Evolutionary conservation across 1,140 invertebrate species (phyloP), one percentile per base, ranked within the genome.

Genomic region (Nebria ingens): DNA sequence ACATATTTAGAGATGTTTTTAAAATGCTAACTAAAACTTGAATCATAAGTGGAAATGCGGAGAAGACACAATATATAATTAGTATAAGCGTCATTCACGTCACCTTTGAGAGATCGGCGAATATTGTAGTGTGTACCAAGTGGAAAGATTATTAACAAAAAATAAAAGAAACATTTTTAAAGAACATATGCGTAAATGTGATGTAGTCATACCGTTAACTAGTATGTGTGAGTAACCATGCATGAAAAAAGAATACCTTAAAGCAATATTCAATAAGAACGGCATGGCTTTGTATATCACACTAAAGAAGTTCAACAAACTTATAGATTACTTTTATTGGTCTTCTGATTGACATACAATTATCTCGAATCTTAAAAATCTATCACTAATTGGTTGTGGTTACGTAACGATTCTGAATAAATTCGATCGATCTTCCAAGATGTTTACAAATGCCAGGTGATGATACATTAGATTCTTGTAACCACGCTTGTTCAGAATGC

Each of bases 291-390:
- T 45, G 40, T 45, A 17, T n/a, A n/a, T n/a, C n/a, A 45, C 4
- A 11, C 40, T 9, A 17, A 45, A 29, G 25, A 45, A 45, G 40
- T 45, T 45, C 40, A 45, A 45, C 17, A 45, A 45, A 45, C 40
- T 45, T 45, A 45, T 45, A 45, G 9, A 45, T 45, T 45, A 45
- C 40, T 45, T 45, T 45, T 45, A 45, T 45, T 45, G 17, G 40
- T 17, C 15, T 17, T 17, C 15, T 45, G 40, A 45, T 45, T 45
- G 40, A 45, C 40, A 45, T 17, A 45, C 40, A 45, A 45, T 45
- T 45, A 45, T 45, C 40, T 45, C 40, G 40, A 45, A 45, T 45
- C 40, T 45, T 45, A 45, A 45, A n/a, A 45, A 45, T 45, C 40
- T 45, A 45, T n/a, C 40, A 17, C 40, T 45, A 45, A 45, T 45